Base-by-base conservation (phyloP, 2,888 invertebrate genomes). In the Cosmorhoe ocellata region DNA sequence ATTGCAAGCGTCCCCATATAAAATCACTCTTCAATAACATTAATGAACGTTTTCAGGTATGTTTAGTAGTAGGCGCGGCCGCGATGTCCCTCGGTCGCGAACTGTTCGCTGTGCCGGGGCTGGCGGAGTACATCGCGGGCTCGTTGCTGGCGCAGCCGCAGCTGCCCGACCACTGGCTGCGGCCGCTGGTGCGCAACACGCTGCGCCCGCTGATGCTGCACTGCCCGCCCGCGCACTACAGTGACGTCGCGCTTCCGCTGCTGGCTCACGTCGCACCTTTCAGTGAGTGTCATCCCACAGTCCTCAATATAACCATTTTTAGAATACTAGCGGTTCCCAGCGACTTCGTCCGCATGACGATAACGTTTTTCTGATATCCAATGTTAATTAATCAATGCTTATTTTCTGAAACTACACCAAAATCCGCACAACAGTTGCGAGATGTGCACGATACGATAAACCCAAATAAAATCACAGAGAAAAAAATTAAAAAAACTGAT, bases 151-250 rank as follows among this genome's bases (percentile, higher is more conserved):
- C 93, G 64, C 90, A 95, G 51, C 84, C 94, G 84, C 90, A 90
- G 56, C 92, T 98, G 74, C 97, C 98, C 30, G 97, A 98, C 81
- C 95, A 96, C 84, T 93, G 97, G 83, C 85, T 98, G 70, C 92
- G 97, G 47, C 94, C 95, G 2, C 92, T 98, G 37, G 94, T 97
- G 61, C 92, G 97, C 37, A 94, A 94, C 28, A 97, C 97, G 74
- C 90, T 98, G 66, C 96, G 96, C 72, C 95, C 97, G 12, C 96
- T 97, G 69, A 93, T 98, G 62, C 94, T 94, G 74, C 94, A 94
- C 62, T 98, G 98, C 76, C 97, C 97, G 44, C 94, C 95, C 31
- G 93, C 95, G 50, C 95, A 94, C 80, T 95, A 95, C 72, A 92
- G 92, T 46, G 87, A 91, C 56, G 96, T 96, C 27, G 89, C 97